Base-by-base conservation (phyloP, 2,797 vertebrate genomes). In the Sebastes vulpes region DNA sequence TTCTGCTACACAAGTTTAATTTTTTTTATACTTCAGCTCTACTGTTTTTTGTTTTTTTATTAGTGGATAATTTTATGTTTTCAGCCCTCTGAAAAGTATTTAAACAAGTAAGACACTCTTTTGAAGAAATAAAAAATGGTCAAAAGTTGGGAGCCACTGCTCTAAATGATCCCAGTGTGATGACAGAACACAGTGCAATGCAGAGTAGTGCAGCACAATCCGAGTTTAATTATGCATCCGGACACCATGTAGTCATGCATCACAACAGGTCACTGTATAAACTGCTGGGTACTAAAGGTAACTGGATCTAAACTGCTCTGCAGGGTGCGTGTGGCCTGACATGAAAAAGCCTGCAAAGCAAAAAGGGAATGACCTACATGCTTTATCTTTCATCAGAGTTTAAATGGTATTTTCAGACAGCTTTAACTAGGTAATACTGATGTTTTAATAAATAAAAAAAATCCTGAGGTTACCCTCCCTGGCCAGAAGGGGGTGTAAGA, bases 401-500 rank as follows among this genome's bases (percentile, higher is more conserved):
- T 12, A 38, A 74, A 52, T 42, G 1, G 11, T 46, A 42, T 46
- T 32, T 25, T 25, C 10, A 50, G 5, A 23, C 16, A 23, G n/a
- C 61, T 66, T 26, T 58, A 35, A 56, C 32, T 6, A n/a, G 5
- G 4, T 29, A 32, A 61, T n/a, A 5, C 2, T 46, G 9, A 52
- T 18, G 11, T 53, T 35, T 35, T 48, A 53, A 75, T 52, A 23
- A 48, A 21, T 38, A 23, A 14, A 6, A 28, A 58, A 58, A 72
- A 23, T 35, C 10, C 59, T 50, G 26, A 53, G 66, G 54, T 31
- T 92, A 60, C 85, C 32, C 6, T 54, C 23, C 42, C 53, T 59
- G 61, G 57, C 95, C 95, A 96, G 90, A 75, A 77, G 96, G 92
- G 91, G 96, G 95, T 63, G 92, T 59, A 86, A 96, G 89, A 94